Conservation (phyloP, 2,888 invertebrate species). For the Drosophila anomalata region DNA sequence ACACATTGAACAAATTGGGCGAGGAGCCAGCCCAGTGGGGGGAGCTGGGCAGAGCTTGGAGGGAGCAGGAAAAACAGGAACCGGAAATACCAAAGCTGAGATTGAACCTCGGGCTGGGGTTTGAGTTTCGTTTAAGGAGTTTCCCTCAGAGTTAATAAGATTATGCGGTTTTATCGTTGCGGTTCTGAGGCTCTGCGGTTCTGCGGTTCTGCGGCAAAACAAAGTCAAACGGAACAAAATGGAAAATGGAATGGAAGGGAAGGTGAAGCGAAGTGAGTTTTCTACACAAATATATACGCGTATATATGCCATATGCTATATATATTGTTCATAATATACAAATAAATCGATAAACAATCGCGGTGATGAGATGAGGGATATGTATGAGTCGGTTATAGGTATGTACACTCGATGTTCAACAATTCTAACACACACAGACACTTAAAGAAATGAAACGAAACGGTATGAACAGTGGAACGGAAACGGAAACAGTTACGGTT, state of each 20-base stretch:
- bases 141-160: slow-evolving; percentile 36
- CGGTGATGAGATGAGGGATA: slow-evolving; percentile 5
- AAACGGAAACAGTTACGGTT: slow-evolving; percentile 24
- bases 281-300: slow-evolving; percentile 3
- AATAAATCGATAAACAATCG: slow-evolving; percentile 16
- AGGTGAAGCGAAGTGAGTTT: slow-evolving; percentile 1
- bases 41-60: neutral
- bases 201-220: slow-evolving; percentile 15
- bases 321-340: neutral
- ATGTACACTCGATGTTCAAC: slow-evolving; percentile 28
- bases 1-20: slow-evolving; percentile 49
- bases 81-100: slow-evolving; percentile 6
- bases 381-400: slow-evolving; percentile 9
- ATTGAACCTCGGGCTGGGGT: slow-evolving; percentile 19
- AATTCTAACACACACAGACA: slow-evolving; percentile 25
- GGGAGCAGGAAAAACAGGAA: neutral
- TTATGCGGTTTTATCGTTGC: slow-evolving; percentile 43
- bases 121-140: slow-evolving; percentile 10
- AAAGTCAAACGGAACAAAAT: slow-evolving; percentile 12
- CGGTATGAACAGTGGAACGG: slow-evolving; percentile 54
- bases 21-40: slow-evolving; percentile 3
- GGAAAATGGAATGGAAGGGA: slow-evolving; percentile 20
- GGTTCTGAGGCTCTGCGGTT: slow-evolving; percentile 36
- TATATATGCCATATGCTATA: too few relatives aligned
- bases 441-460: slow-evolving; percentile 31